Percentiles rank a stretch among this genome's conserved stretches.
phyloP scores from a whole-genome alignment of 2,113 vertebrate species.

The Lampris incognitus region DNA sequence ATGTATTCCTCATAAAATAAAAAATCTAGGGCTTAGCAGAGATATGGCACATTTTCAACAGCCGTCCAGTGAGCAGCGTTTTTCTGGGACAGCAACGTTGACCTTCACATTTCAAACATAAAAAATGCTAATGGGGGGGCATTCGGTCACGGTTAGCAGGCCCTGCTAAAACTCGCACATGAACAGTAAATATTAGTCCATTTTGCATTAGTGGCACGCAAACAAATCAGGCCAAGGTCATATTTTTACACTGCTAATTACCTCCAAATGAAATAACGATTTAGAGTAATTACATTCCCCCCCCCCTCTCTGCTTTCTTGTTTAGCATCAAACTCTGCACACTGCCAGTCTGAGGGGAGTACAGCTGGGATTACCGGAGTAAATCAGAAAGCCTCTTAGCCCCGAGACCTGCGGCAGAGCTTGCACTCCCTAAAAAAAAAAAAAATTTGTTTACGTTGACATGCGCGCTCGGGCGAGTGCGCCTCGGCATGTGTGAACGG shows the following conservation, averaged over 20 bases:
- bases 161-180: slow-evolving; percentile 10
- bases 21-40: not conserved
- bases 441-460: slow-evolving; percentile 25
- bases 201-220: slow-evolving; percentile 17
- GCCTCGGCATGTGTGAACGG: slow-evolving; percentile 8
- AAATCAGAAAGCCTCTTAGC: slow-evolving; percentile 77
- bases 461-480: slow-evolving; percentile 2
- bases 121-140: slow-evolving; percentile 19
- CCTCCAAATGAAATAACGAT: slow-evolving; percentile 68
- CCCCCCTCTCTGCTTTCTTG: slow-evolving; percentile 37
- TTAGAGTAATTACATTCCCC: slow-evolving; percentile 72
- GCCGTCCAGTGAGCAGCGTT: slow-evolving; percentile 2
- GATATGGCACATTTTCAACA: not conserved
- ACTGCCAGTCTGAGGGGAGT: slow-evolving; percentile 59
- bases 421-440: not conserved
- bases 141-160: slow-evolving; percentile 37
- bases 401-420: slow-evolving; percentile 56
- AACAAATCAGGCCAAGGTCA: slow-evolving; percentile 42
- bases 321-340: slow-evolving; percentile 45
- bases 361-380: slow-evolving; percentile 74
- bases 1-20: not conserved
- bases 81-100: not conserved
- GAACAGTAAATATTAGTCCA: slow-evolving; percentile 50
- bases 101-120: slow-evolving; percentile 6
- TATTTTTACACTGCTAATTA: slow-evolving; percentile 65